Evolutionary conservation across 2,113 vertebrate genomes (phyloP).

Genomic region (Hippocampus abdominalis): DNA sequence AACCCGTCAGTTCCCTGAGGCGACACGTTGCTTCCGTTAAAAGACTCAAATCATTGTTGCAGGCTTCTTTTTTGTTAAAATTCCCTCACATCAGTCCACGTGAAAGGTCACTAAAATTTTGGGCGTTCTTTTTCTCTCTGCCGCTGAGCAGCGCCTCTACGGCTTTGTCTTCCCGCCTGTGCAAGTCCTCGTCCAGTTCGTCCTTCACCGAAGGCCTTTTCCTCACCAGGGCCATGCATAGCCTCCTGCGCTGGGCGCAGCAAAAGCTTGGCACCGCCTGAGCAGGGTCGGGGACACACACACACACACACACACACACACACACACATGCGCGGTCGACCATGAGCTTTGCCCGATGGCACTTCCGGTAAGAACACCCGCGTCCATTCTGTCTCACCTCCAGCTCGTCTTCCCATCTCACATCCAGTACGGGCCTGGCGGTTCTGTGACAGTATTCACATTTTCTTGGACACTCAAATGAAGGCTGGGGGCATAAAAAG

Average conservation of each 20-base stretch:
- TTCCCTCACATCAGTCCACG: slow-evolving; percentile 17
- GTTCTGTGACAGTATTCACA: slow-evolving; percentile 61
- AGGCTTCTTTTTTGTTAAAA: neutral
- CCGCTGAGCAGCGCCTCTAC: slow-evolving; percentile 17
- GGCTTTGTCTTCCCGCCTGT: neutral
- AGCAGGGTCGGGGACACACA: neutral
- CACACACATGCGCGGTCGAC: neutral
- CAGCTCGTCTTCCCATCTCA: neutral
- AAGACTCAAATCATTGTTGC: neutral
- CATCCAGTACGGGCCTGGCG: slow-evolving; percentile 41
- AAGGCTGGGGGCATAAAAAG: neutral
- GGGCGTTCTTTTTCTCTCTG: slow-evolving; percentile 27
- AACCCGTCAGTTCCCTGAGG: slow-evolving; percentile 32
- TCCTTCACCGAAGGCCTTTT: slow-evolving; percentile 23
- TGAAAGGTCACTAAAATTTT: slow-evolving; percentile 16
- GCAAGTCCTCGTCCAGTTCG: neutral
- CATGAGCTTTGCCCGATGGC: neutral
- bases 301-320: neutral
- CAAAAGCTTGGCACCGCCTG: slow-evolving; percentile 45
- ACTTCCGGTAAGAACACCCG: too few species aligned
- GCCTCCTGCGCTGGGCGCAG: slow-evolving; percentile 42
- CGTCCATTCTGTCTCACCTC: slow-evolving; percentile 38
- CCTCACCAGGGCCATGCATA: slow-evolving; percentile 43
- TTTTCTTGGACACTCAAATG: slow-evolving; percentile 12
- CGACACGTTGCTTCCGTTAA: neutral